Conservation (phyloP, 2,797 vertebrate genomes). For the Characodon lateralis region DNA sequence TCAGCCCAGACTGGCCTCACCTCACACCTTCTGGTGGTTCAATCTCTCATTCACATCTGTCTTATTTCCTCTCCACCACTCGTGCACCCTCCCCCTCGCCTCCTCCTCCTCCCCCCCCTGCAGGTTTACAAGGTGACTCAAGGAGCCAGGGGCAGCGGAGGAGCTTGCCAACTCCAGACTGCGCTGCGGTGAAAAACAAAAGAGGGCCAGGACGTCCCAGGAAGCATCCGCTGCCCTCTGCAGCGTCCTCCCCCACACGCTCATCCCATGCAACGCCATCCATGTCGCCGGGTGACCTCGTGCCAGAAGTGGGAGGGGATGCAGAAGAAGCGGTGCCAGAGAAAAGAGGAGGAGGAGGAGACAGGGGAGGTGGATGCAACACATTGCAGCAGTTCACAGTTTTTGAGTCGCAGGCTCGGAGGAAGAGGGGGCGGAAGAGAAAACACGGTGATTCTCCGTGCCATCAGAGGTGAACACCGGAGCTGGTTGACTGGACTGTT, state of each 20-base stretch:
- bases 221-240: constrained; percentile 80
- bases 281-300: constrained; percentile 46
- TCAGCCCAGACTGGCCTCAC: constrained; percentile 74
- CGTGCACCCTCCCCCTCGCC: constrained; percentile 28
- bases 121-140: constrained; percentile 77
- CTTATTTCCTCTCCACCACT: constrained; percentile 69
- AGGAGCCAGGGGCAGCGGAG: constrained; percentile 66
- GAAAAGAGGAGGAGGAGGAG: constrained; percentile 32
- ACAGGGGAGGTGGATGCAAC: constrained; percentile 33
- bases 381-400: constrained; percentile 83
- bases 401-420: constrained; percentile 85
- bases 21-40: constrained; percentile 74
- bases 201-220: constrained; percentile 91
- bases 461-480: constrained; percentile 76
- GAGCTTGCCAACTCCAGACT: constrained; percentile 77
- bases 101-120: constrained; percentile 33
- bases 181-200: constrained; percentile 86
- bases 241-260: constrained; percentile 67
- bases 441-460: constrained; percentile 79
- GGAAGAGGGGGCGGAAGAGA: constrained; percentile 84
- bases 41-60: constrained; percentile 77
- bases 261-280: constrained; percentile 49
- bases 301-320: constrained; percentile 54
- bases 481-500: constrained; percentile 69
- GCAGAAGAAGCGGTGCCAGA: constrained; percentile 49